Conservation (phyloP, 2,888 invertebrate genomes). For the Sminthurides aquaticus region DNA sequence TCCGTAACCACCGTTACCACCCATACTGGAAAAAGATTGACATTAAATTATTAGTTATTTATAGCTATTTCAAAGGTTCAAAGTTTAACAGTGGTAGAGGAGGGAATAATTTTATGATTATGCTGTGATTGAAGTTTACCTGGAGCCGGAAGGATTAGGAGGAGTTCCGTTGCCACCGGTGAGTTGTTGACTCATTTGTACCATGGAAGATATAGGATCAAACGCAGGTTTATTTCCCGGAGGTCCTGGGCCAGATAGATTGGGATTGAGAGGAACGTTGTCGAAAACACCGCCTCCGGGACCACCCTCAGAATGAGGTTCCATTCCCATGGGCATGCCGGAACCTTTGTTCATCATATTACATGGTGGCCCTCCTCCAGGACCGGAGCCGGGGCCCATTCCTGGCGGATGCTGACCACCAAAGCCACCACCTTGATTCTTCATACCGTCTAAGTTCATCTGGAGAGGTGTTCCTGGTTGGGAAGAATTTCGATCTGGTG, state of each 20-base stretch:
- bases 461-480: conserved; percentile 44
- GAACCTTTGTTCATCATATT: conserved; percentile 41
- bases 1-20: conserved; percentile 43
- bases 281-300: conserved; percentile 43
- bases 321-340: conserved; percentile 38
- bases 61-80: too few species aligned
- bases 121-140: neutral
- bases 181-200: conserved; percentile 89
- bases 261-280: conserved; percentile 48
- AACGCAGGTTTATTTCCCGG: conserved; percentile 53
- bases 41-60: too few species aligned
- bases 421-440: conserved; percentile 25
- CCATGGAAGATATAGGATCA: conserved; percentile 86
- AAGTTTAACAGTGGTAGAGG: too few species aligned
- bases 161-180: conserved; percentile 66
- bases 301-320: conserved; percentile 45
- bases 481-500: conserved; percentile 36
- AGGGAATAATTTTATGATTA: neutral
- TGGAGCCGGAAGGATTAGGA: conserved; percentile 44
- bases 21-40: conserved; percentile 29
- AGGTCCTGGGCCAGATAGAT: conserved; percentile 45
- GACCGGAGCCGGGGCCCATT: conserved; percentile 26
- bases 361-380: conserved; percentile 29
- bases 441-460: conserved; percentile 43
- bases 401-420: conserved; percentile 17